phyloP scores from a whole-genome alignment of 2,113 vertebrate genomes.

The Oreochromis aureus region DNA sequence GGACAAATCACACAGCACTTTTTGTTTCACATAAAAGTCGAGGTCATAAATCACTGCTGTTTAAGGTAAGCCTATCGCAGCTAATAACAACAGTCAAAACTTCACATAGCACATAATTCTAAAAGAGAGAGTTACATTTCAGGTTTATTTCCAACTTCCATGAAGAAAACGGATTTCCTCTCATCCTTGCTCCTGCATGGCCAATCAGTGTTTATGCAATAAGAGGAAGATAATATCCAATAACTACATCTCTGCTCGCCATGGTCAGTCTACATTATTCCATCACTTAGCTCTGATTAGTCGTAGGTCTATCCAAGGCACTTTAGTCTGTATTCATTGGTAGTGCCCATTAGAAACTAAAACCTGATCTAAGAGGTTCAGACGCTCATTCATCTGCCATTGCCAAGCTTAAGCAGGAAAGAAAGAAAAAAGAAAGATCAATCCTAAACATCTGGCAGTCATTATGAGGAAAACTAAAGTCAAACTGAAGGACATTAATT shows the following conservation, averaged over 20 bases:
- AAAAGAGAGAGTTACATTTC: not conserved
- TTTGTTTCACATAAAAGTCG: not conserved
- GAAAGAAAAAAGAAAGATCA: not conserved
- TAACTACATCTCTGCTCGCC: not conserved
- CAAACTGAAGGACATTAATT: not conserved
- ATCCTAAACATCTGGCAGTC: not conserved
- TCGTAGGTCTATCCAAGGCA: not conserved
- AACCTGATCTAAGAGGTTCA: not conserved
- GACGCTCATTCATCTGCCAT: not conserved
- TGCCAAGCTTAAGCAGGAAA: not conserved
- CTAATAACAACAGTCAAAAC: not conserved
- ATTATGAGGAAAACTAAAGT: not conserved
- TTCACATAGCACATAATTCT: not conserved
- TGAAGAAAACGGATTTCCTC: not conserved
- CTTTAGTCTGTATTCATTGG: not conserved
- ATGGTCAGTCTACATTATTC: not conserved
- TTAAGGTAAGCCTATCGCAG: not conserved
- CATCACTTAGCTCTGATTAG: not conserved
- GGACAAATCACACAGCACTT: not conserved
- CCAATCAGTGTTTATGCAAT: not conserved
- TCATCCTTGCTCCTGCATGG: not conserved
- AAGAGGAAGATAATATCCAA: not conserved
- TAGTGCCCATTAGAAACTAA: not conserved
- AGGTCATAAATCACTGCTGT: not conserved
- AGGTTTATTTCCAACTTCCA: not conserved